Evolutionary conservation across 2,113 vertebrate species (phyloP), one percentile per base, ranked within the genome.

Genomic region (Hemicordylus capensis): DNA sequence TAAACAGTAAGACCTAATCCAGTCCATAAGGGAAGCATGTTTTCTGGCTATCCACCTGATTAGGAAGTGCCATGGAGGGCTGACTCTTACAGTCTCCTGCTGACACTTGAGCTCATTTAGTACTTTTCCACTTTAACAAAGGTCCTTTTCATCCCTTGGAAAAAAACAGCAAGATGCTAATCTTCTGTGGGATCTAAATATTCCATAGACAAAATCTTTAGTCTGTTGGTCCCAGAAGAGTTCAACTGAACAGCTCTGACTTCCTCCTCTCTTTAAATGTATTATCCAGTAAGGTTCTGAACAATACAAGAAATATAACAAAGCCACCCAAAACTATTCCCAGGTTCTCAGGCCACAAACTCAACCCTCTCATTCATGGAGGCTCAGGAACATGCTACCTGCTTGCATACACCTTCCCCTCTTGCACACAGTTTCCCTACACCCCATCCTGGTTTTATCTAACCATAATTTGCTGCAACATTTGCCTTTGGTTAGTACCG

Each of bases 41-140:
- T 24, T 89, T 42, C 61, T 66, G 77, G 24, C 2, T n/a, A 6
- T n/a, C 10, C 54, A 79, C 37, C 70, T 89, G 89, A 85, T 91
- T 86, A 92, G 64, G 20, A 59, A 94, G 80, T 78, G 69, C 75
- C 76, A 87, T 72, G 85, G 83, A 87, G 76, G 89, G 82, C 39
- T 88, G 89, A 89, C 31, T 88, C 54, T 73, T 74, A 44, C 67
- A 84, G 24, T 24, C 39, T 90, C 44, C 48, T 61, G 54, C 59
- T 67, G 54, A 8, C 46, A 14, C 67, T n/a, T n/a, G 2, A 75
- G 51, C 87, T 0, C 63, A 88, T 88, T n/a, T 31, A 69, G 77
- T 86, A 88, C 69, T 89, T 90, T 88, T 89, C 79, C 56, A 1
- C 66, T 61, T 89, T 80, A 74, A 51, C 46, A 54, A 69, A 90